Percentiles rank a stretch among this genome's conserved stretches.
These are phyloP conservation scores for Potamilus streckersoni DNA, from an alignment of 1,140 invertebrate genomes.

Conservation along the genomic window DNA sequence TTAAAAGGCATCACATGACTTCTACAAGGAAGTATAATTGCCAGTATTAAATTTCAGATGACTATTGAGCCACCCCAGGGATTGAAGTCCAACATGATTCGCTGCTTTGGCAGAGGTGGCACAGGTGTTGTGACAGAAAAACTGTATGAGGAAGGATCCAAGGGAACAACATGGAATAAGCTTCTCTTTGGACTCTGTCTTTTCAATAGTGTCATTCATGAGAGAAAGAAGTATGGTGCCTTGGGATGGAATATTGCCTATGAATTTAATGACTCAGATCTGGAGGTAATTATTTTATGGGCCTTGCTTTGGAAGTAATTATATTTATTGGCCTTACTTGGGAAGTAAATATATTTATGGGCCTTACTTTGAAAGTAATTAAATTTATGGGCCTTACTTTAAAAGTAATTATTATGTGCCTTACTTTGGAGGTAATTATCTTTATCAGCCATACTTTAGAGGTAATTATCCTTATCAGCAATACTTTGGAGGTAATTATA, in stretches of 20 bases:
- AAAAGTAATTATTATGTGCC: constrained; percentile 90
- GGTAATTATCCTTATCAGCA: constrained; percentile 74
- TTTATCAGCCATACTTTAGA: constrained; percentile 67
- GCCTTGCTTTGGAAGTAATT: too few species aligned
- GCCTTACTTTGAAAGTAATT: too few species aligned
- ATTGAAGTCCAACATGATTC: constrained; percentile 71
- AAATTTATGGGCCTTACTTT: not conserved
- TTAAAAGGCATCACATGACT: too few species aligned
- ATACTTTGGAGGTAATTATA: too few species aligned
- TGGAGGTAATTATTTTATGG: constrained; percentile 50
- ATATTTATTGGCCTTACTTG: too few species aligned
- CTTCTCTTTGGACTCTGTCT: constrained; percentile 67
- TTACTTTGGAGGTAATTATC: constrained; percentile 50
- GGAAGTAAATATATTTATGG: too few species aligned
- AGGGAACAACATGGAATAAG: constrained; percentile 50
- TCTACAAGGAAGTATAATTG: too few species aligned
- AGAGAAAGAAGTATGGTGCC: constrained; percentile 88
- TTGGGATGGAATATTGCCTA: constrained; percentile 90
- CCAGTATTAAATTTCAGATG: constrained; percentile 74
- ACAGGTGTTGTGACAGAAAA: constrained; percentile 60
- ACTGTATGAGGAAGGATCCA: constrained; percentile 50
- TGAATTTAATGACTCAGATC: constrained; percentile 88
- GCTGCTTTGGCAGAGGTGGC: constrained; percentile 58
- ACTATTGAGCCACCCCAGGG: constrained; percentile 94
- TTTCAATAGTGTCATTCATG: constrained; percentile 87